Conservation (phyloP, 2,888 invertebrate species). For the Meandrusa payeni region DNA sequence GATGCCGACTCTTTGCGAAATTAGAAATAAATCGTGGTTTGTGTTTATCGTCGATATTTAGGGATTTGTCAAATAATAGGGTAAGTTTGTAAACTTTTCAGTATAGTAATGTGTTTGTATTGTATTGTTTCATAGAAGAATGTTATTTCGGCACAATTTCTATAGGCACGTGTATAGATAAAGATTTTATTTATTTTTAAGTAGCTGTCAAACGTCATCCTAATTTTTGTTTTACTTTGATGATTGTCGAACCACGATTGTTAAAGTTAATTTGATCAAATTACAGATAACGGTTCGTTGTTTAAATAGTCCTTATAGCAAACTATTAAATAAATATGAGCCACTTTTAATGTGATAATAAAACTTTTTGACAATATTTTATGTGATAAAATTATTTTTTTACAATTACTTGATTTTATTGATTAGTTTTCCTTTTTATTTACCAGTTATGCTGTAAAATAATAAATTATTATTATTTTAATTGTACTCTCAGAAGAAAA, state of each 20-base stretch:
- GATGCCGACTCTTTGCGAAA: conserved; percentile 81
- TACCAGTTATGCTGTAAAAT: no score
- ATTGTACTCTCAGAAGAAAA: no score
- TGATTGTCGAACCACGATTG: conserved; percentile 39
- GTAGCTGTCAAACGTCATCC: conserved; percentile 67
- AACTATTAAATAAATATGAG: conserved; percentile 7
- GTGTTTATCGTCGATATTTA: conserved; percentile 76
- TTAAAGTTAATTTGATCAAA: conserved; percentile 6
- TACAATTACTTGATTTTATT: no score
- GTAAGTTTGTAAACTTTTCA: conserved; percentile 53
- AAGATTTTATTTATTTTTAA: conserved; percentile 41
- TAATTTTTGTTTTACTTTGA: conserved; percentile 41
- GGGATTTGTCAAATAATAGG: conserved; percentile 73
- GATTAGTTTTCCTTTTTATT: no score
- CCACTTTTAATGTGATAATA: conserved; percentile 3
- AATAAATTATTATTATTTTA: no score
- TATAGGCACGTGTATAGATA: conserved; percentile 54
- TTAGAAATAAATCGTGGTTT: conserved; percentile 81
- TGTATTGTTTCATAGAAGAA: conserved; percentile 54
- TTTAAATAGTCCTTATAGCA: conserved; percentile 2
- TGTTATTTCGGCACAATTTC: conserved; percentile 47
- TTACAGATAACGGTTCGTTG: conserved; percentile 7
- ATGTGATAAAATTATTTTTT: no score
- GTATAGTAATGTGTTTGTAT: conserved; percentile 35
- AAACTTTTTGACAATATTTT: no score